phyloP scores from a whole-genome alignment of 2,888 invertebrate genomes.

The Caenorhabditis parvicauda region DNA sequence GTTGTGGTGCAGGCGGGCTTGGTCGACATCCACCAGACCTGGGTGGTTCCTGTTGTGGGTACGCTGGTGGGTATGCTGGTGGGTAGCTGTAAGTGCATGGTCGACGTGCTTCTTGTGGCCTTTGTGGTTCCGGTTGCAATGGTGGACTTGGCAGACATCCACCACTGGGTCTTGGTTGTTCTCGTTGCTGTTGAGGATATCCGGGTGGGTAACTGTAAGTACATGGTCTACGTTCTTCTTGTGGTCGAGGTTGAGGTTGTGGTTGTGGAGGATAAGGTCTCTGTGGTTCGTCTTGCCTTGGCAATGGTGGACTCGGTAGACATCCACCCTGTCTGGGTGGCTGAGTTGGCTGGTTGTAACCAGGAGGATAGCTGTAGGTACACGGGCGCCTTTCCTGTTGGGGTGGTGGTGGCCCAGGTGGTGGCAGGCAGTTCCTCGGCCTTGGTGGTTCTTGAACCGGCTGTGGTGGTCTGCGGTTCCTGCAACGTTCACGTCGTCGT shows the following conservation, averaged over 20 bases:
- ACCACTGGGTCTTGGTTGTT: not conserved
- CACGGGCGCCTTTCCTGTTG: constrained; percentile 13
- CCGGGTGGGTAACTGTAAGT: not conserved
- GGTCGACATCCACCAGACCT: not conserved
- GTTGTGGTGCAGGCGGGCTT: not conserved
- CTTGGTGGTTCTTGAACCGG: constrained; percentile 10
- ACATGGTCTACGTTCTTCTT: not conserved
- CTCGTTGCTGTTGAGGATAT: constrained; percentile 3
- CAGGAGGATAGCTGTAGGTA: constrained; percentile 16
- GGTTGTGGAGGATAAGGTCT: not conserved
- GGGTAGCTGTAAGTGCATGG: not conserved
- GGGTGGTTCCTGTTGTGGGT: not conserved
- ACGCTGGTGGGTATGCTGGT: constrained; percentile 10
- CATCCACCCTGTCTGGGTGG: constrained; percentile 6
- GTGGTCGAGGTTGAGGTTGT: constrained; percentile 4
- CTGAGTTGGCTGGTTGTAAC: no score
- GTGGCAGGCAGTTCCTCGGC: constrained; percentile 15
- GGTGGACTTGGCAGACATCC: constrained; percentile 22
- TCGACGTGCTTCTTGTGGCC: constrained; percentile 12
- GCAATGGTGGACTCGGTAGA: constrained; percentile 23
- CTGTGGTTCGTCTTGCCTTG: constrained; percentile 2
- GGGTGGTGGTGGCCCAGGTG: constrained; percentile 13
- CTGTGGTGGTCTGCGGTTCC: constrained; percentile 19
- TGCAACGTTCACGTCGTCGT: constrained; percentile 19
- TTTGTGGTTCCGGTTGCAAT: constrained; percentile 11